Evolutionary conservation across 2,888 invertebrate genomes (phyloP), one percentile per base, ranked within the genome.

Genomic region (Drosophila antonietae): DNA sequence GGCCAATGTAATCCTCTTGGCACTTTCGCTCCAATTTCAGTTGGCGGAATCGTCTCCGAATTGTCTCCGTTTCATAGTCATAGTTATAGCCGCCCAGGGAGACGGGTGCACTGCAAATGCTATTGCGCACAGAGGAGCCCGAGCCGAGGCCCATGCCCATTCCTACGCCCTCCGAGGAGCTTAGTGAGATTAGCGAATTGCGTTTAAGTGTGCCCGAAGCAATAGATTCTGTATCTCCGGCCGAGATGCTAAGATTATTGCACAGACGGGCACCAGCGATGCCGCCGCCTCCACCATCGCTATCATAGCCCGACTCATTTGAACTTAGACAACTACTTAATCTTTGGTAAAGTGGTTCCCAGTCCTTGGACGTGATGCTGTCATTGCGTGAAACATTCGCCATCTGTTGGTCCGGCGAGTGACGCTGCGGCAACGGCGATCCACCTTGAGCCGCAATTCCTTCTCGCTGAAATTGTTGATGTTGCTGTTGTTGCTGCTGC

Each of bases 241-340:
- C 84, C 67, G 92, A 91, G 92, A 91, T 88, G 89, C 91, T 90
- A 80, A 91, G 92, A 89, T 90, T 90, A 91, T 91, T 91, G 81
- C 90, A 79, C 46, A 81, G 57, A 23, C 81, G 81, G 59, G 65
- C 74, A 85, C 94, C 93, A 85, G 51, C 65, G 15, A 57, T 37
- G 9, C 94, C 94, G 74, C 94, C 94, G 73, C 94, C 94, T 59
- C 96, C 95, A 88, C 96, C 96, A 91, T 96, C 96, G 92, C 96
- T 96, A 90, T 96, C 96, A 91, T 97, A 97, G 47, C 96, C 96
- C 56, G 96, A 96, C 93, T 97, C 96, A 92, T 96, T 96, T 52
- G 96, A 96, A 92, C 96, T 96, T 57, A 96, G 95, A 92, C 96
- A 96, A 93, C 95, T 96, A 91, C 95, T 95, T 86, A 95, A 93